A percentile compares a stretch with the other conserved stretches of the same genome.
Evolutionary conservation across 2,888 invertebrate species (phyloP).

Genomic region (Octonoba sinensis): DNA sequence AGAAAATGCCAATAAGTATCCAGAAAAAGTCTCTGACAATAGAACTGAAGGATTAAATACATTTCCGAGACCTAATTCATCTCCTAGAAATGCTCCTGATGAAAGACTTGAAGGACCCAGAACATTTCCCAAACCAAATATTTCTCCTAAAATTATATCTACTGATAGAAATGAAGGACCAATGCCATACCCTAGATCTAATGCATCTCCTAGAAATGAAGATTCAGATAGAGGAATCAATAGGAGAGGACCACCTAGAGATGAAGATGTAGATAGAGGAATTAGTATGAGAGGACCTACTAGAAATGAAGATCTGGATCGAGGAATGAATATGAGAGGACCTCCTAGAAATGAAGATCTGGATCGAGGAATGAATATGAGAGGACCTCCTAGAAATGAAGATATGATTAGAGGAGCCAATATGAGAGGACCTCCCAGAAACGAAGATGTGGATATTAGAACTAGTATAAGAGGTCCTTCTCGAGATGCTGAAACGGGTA

Average conservation of each 20-base stretch:
- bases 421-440: background rate
- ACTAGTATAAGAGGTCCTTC: background rate
- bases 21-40: background rate
- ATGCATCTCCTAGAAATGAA: constrained; percentile 18
- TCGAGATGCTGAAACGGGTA: background rate
- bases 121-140: background rate
- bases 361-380: background rate
- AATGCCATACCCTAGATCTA: background rate
- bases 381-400: background rate
- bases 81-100: background rate
- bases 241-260: background rate
- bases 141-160: background rate
- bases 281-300: background rate
- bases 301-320: background rate
- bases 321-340: background rate
- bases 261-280: background rate
- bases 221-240: background rate
- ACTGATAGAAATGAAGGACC: background rate
- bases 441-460: background rate
- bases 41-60: background rate
- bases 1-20: no score
- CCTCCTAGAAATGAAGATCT: background rate
- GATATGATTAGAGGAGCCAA: background rate
- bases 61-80: background rate
- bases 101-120: background rate